These are phyloP conservation scores for Molossus alvarezi DNA, from an alignment of 2,797 vertebrate species.

Conservation along the genomic window DNA sequence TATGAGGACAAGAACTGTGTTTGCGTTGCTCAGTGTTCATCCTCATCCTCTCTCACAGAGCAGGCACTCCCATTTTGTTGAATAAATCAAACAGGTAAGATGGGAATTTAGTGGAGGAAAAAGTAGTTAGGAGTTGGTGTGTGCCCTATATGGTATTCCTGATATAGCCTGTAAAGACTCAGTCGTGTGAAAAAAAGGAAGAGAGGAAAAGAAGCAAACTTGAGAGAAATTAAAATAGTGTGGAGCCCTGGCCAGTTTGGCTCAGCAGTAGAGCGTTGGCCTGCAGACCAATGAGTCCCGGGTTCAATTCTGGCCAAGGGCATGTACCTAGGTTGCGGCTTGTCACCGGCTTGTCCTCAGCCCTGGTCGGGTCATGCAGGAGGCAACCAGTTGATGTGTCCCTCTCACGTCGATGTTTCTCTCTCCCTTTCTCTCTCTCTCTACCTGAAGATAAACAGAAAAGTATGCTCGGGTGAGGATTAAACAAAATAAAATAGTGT, in stretches of 20 bases:
- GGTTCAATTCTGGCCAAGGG: no score
- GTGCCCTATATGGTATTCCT: neutral
- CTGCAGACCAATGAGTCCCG: no score
- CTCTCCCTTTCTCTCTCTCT: no score
- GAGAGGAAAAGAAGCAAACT: neutral
- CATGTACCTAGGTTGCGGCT: no score
- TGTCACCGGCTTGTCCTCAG: no score
- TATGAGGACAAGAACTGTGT: neutral
- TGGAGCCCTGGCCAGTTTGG: no score
- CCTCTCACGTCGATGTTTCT: no score
- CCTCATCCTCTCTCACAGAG: neutral
- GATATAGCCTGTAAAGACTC: neutral
- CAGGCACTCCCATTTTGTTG: neutral
- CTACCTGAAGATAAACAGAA: no score
- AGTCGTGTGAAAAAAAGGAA: neutral
- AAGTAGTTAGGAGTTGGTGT: neutral
- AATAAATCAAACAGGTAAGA: slow-evolving; percentile 28
- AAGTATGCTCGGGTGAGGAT: no score
- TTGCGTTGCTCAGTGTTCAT: slow-evolving; percentile 24
- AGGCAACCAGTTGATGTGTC: no score
- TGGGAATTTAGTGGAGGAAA: slow-evolving; percentile 40
- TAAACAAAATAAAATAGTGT: neutral
- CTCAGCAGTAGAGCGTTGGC: no score
- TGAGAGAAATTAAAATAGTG: neutral
- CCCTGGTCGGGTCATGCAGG: no score